Base-by-base conservation (phyloP, 2,797 vertebrate species). In the Clarias laeviceps region DNA sequence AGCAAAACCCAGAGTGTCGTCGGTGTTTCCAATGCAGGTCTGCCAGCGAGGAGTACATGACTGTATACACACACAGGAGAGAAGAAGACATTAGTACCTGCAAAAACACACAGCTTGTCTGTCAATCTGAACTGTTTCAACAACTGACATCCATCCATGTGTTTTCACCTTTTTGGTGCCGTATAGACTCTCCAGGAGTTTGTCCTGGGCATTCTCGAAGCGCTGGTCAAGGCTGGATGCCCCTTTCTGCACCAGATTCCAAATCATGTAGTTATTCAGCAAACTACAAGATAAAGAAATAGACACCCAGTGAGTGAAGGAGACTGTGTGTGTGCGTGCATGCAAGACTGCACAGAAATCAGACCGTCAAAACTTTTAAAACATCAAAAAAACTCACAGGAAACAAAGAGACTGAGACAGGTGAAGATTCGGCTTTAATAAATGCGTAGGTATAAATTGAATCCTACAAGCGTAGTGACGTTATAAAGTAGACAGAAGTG, bases 181-280 rank as follows among this genome's bases (percentile, higher is more conserved):
- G 0, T 98, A 99, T 4, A 99, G 96, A 1, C 96, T 97, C 91
- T 98, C 97, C 86, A 98, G 91, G n/a, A 99, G 95, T 91, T 96
- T 98, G 92, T 99, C 97, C 91, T 99, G 97, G 65, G 98, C 98
- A 0, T 97, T 96, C 89, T 99, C 98, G 0, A 99, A 99, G 85
- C 97, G 97, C 77, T 96, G 97, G 88, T 99, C 98, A 84, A 99
- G 90, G 89, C 96, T 99, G 22, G 96, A 94, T 0, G 96, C 96
- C 0, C 95, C 97, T 92, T 99, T 99, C 94, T 98, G 97, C 34
- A 97, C 97, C 93, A 99, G 90, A 54, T 97, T 99, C 98, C 98
- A 99, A 86, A 99, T 96, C 94, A 99, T 95, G 93, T 99, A 99
- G 94, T 98, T 99, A 92, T 99, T 99, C 87, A 99, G 90, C 89